These are phyloP conservation scores for Bombus consobrinus DNA, from an alignment of 1,140 invertebrate species.

Conservation along the genomic window DNA sequence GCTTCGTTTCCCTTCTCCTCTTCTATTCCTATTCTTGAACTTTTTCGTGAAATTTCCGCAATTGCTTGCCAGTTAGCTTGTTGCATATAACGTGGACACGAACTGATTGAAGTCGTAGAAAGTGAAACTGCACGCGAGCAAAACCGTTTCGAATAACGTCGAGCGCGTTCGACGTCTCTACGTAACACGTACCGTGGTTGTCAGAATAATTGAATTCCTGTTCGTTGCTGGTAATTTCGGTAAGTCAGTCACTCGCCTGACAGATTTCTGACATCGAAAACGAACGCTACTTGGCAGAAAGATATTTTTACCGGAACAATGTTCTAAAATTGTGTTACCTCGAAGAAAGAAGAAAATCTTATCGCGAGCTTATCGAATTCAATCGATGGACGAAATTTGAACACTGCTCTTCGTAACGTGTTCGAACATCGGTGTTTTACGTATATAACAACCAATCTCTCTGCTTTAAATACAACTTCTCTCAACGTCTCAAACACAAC, in stretches of 20 bases:
- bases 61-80: background rate
- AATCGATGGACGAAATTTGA: too few relatives aligned
- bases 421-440: too few relatives aligned
- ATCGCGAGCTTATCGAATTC: too few relatives aligned
- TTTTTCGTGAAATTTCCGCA: too few relatives aligned
- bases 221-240: background rate
- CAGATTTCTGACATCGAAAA: background rate
- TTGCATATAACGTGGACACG: background rate
- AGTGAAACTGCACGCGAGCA: background rate
- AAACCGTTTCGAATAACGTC: background rate
- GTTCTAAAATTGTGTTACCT: background rate
- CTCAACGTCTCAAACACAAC: too few relatives aligned
- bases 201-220: constrained; percentile 9
- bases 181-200: background rate
- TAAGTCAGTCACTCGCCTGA: background rate
- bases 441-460: too few relatives aligned
- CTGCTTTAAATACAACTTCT: too few relatives aligned
- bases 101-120: background rate
- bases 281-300: background rate
- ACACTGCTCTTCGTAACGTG: too few relatives aligned
- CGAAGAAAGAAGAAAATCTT: background rate
- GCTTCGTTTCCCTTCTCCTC: constrained; percentile 2
- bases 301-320: background rate
- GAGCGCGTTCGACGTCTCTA: background rate
- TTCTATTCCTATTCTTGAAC: background rate